Evolutionary conservation across 92 coral and sea anemone species (phyloP).

Genomic region (Pocillopora grandis): DNA sequence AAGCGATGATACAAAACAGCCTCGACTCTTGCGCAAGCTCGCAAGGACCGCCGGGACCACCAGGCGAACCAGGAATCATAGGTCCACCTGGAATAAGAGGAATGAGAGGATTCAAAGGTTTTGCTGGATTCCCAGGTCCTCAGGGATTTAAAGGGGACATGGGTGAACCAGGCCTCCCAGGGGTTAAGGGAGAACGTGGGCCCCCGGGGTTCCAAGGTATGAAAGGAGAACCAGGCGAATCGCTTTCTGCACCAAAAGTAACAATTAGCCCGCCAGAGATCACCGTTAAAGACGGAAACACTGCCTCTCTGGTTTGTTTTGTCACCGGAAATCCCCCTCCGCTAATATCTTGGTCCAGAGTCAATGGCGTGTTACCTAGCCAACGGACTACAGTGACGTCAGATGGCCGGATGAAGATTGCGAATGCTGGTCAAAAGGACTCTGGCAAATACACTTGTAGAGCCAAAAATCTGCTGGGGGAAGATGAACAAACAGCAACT

Average conservation of each 20-base stretch:
- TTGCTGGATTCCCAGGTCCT: background rate
- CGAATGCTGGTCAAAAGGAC: constrained; percentile 11
- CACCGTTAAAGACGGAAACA: constrained; percentile 15
- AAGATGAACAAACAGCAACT: background rate
- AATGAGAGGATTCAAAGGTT: constrained; percentile 12
- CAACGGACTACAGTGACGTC: background rate
- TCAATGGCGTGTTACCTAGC: constrained; percentile 13
- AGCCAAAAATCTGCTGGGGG: constrained; percentile 15
- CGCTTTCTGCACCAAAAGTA: constrained; percentile 25
- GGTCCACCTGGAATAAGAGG: constrained; percentile 26
- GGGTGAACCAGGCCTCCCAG: constrained; percentile 17
- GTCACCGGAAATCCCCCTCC: constrained; percentile 33
- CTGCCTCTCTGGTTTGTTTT: constrained; percentile 13
- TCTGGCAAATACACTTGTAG: constrained; percentile 18
- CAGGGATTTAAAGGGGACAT: background rate
- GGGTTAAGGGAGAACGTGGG: constrained; percentile 30
- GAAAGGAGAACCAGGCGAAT: constrained; percentile 41
- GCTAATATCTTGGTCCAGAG: constrained; percentile 11
- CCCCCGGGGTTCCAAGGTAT: constrained; percentile 7
- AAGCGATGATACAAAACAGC: background rate
- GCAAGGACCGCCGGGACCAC: constrained; percentile 16
- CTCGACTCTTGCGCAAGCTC: background rate
- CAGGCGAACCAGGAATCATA: constrained; percentile 4
- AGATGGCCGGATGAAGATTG: constrained; percentile 19
- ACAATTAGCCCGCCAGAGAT: background rate